Percentiles rank a stretch among this genome's conserved stretches.
These are phyloP conservation scores for Chaetodon auriga DNA, from an alignment of 2,113 vertebrate species.

Conservation along the genomic window DNA sequence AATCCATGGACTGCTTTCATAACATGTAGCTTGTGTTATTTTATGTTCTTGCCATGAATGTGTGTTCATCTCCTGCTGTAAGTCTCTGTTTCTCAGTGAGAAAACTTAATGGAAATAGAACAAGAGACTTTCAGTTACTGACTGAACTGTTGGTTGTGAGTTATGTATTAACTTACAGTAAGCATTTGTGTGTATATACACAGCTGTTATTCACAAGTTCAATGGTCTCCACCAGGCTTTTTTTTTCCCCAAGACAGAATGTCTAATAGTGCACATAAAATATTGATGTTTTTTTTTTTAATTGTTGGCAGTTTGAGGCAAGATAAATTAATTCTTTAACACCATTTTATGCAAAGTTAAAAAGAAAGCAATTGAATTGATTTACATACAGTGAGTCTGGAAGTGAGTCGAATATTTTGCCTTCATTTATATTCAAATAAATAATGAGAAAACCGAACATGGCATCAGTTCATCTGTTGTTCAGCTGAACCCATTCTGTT, in stretches of 20 bases:
- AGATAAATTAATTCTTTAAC: constrained; percentile 8
- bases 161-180: constrained; percentile 20
- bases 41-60: constrained; percentile 55
- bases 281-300: neutral
- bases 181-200: constrained; percentile 30
- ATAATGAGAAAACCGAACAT: constrained; percentile 27
- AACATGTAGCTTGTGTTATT: constrained; percentile 58
- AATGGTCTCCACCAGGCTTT: neutral
- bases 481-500: constrained; percentile 29
- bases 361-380: neutral
- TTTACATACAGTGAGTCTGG: constrained; percentile 18
- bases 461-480: constrained; percentile 55
- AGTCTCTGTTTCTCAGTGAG: constrained; percentile 39
- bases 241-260: constrained; percentile 23
- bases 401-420: constrained; percentile 34
- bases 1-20: constrained; percentile 53
- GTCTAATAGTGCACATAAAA: constrained; percentile 36
- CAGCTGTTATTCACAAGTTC: constrained; percentile 26
- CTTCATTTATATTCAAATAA: constrained; percentile 57
- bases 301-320: constrained; percentile 24
- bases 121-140: constrained; percentile 16
- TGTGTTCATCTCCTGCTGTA: constrained; percentile 46
- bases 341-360: constrained; percentile 19
- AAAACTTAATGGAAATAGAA: constrained; percentile 15
- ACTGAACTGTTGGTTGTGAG: constrained; percentile 32